Conservation (phyloP, 2,888 invertebrate species). For the Himalopsyche tibetana region DNA sequence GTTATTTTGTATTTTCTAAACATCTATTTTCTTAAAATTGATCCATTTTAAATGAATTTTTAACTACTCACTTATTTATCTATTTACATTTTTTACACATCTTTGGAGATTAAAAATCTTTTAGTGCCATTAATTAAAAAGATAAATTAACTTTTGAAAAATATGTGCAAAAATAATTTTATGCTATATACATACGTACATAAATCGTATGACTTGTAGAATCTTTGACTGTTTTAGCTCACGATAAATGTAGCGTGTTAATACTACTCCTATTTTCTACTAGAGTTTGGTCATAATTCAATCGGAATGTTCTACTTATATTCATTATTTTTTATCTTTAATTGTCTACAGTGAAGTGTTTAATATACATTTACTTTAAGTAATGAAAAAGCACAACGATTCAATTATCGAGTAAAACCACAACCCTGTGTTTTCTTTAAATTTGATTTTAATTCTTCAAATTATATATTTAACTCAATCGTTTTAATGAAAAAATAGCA, state of each 20-base stretch:
- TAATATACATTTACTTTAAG: background rate
- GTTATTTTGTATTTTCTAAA: background rate
- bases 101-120: background rate
- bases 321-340: background rate
- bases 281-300: conserved; percentile 12
- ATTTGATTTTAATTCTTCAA: background rate
- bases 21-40: conserved; percentile 7
- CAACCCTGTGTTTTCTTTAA: background rate
- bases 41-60: conserved; percentile 33
- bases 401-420: conserved; percentile 18
- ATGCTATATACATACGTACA: conserved; percentile 10
- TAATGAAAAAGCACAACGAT: background rate
- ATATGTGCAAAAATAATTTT: conserved; percentile 11
- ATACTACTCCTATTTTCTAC: background rate
- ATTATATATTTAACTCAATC: too few species aligned
- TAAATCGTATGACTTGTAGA: too few species aligned
- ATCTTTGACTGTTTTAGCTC: too few species aligned
- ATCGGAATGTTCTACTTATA: conserved; percentile 2
- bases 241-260: background rate
- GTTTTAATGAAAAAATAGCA: too few species aligned
- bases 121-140: conserved; percentile 1
- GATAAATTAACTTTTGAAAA: background rate
- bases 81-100: conserved; percentile 29
- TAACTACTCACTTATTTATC: background rate
- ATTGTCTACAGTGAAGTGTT: background rate